Evolutionary conservation across 53 echinoderm and acorn worm species (phyloP).

Genomic region (Glandiceps talaboti): DNA sequence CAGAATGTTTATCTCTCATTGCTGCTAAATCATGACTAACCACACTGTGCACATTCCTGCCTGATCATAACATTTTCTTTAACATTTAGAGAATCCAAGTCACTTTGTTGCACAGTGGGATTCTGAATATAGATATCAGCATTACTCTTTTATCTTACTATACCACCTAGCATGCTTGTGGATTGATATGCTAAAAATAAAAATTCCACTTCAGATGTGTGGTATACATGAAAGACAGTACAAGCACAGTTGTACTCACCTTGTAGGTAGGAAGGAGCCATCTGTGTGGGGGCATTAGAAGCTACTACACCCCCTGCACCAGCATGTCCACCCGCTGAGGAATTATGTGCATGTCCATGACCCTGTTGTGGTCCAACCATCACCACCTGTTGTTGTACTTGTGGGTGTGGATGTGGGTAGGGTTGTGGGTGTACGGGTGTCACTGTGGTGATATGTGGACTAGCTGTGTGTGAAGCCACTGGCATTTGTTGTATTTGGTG

Average conservation of each 20-base stretch:
- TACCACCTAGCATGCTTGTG: too few species aligned
- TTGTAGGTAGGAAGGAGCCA: not conserved
- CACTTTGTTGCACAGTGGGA: too few species aligned
- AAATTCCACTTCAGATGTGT: too few species aligned
- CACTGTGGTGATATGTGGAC: slow-evolving; percentile 59
- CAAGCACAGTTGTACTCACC: not conserved
- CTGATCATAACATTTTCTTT: too few species aligned
- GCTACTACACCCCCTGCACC: not conserved
- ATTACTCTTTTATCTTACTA: too few species aligned
- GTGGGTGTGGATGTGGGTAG: slow-evolving; percentile 61
- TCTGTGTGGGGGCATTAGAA: not conserved
- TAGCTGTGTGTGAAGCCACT: slow-evolving; percentile 9
- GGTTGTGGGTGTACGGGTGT: slow-evolving; percentile 66
- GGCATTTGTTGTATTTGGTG: slow-evolving; percentile 25
- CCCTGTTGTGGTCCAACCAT: not conserved
- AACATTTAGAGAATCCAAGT: too few species aligned
- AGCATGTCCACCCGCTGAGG: not conserved
- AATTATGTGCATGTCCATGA: not conserved
- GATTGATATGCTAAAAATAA: too few species aligned
- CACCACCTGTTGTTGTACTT: slow-evolving; percentile 5
- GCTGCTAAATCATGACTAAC: too few species aligned
- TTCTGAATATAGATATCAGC: too few species aligned
- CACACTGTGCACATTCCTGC: too few species aligned
- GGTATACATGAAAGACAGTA: too few species aligned
- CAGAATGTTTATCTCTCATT: too few species aligned